Evolutionary conservation across 2,888 invertebrate genomes (phyloP).

Genomic region (Thymelicus acteon): DNA sequence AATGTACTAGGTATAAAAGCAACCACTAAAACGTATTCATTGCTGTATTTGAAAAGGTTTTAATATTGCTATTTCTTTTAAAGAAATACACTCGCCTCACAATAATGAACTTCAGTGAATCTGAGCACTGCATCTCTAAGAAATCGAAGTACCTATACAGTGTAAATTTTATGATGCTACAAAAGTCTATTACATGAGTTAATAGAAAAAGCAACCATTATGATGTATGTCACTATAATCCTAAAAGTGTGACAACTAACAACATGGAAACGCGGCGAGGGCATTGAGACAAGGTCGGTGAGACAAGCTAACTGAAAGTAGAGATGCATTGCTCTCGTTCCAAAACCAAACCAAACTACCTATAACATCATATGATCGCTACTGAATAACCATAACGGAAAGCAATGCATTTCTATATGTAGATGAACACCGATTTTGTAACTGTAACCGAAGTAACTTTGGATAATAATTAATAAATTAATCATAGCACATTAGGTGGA

Average conservation of each 20-base stretch:
- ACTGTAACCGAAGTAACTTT: conserved; percentile 32
- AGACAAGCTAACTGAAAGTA: conserved; percentile 3
- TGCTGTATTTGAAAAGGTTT: too few species aligned
- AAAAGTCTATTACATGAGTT: neutral
- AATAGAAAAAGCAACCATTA: neutral
- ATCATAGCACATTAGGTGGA: conserved; percentile 35
- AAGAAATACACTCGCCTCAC: too few species aligned
- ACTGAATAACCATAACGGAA: conserved; percentile 17
- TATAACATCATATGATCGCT: neutral
- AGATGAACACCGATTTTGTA: conserved; percentile 31
- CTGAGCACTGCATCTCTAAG: too few species aligned
- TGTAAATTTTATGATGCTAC: neutral
- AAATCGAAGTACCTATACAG: too few species aligned
- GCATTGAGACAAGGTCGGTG: conserved; percentile 45
- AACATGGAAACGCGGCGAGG: conserved; percentile 45
- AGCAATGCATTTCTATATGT: conserved; percentile 10
- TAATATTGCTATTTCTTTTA: too few species aligned
- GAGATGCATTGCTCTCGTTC: conserved; percentile 9
- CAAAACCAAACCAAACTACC: neutral
- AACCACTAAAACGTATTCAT: too few species aligned
- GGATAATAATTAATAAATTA: conserved; percentile 34
- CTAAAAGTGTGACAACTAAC: conserved; percentile 49
- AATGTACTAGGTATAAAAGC: too few species aligned
- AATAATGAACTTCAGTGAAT: too few species aligned
- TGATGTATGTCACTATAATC: conserved; percentile 26